Conservation (phyloP, 2,888 invertebrate genomes). For the Agrotis ipsilon region DNA sequence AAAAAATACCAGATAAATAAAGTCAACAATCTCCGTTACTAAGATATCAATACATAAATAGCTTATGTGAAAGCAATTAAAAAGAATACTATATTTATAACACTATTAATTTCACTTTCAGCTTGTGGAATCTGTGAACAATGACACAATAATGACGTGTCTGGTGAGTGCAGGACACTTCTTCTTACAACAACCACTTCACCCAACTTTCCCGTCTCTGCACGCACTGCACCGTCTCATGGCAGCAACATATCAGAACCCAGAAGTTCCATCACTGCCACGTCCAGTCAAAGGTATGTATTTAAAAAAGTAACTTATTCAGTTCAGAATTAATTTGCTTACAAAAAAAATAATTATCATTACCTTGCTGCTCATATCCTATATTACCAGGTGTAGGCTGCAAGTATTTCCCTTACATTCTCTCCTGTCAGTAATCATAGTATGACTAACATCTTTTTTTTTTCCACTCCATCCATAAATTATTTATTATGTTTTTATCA, state of each 20-base stretch:
- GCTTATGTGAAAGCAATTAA: not conserved
- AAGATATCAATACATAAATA: constrained; percentile 7
- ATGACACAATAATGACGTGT: constrained; percentile 97
- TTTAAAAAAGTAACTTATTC: not conserved
- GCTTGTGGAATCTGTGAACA: constrained; percentile 97
- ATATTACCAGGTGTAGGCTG: too few species aligned
- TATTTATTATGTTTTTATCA: not conserved
- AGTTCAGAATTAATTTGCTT: not conserved
- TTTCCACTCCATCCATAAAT: not conserved
- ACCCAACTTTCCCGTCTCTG: constrained; percentile 97
- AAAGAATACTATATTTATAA: constrained; percentile 38
- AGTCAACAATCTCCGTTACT: constrained; percentile 4
- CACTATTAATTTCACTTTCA: constrained; percentile 89
- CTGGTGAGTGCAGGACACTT: constrained; percentile 97
- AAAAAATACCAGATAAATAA: constrained; percentile 13
- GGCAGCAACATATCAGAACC: constrained; percentile 95
- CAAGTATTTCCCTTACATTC: too few species aligned
- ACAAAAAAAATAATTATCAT: too few species aligned
- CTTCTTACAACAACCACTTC: constrained; percentile 98
- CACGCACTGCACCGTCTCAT: constrained; percentile 95
- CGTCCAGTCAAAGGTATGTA: constrained; percentile 94
- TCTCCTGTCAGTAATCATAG: too few species aligned
- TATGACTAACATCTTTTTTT: not conserved
- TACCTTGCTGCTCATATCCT: too few species aligned
- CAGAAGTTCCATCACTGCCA: constrained; percentile 95